Conservation (phyloP, 2,888 invertebrate species). For the Phengaris alcon region DNA sequence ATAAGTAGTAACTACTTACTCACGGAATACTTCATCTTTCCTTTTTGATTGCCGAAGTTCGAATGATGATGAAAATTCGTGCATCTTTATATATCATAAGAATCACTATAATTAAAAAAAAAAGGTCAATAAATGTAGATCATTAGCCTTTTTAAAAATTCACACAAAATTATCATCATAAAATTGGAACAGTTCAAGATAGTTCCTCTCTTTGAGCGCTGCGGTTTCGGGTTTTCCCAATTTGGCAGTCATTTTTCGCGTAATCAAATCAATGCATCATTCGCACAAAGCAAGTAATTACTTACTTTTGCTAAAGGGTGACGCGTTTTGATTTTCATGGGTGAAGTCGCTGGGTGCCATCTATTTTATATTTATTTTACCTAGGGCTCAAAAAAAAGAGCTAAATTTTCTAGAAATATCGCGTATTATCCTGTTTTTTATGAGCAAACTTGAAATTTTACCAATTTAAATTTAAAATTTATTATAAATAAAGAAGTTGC, state of each 20-base stretch:
- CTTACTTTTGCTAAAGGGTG: no score
- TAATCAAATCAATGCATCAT: no score
- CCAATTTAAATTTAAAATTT: background rate
- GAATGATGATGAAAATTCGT: slow-evolving; percentile 67
- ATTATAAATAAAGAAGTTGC: background rate
- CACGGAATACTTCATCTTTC: slow-evolving; percentile 62
- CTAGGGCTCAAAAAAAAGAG: background rate
- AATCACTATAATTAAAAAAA: slow-evolving; percentile 47
- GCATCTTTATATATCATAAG: slow-evolving; percentile 66
- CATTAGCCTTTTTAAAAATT: slow-evolving; percentile 24
- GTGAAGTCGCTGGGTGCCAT: no score
- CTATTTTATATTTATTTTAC: no score
- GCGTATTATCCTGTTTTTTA: background rate
- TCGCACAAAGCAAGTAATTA: no score
- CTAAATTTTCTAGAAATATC: background rate
- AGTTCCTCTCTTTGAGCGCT: background rate
- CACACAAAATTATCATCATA: background rate
- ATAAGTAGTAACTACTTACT: slow-evolving; percentile 44
- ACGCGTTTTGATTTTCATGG: no score
- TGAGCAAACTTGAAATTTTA: background rate
- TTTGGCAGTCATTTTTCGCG: background rate
- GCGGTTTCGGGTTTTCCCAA: background rate
- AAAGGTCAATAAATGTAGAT: slow-evolving; percentile 23
- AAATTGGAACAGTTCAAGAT: slow-evolving; percentile 2
- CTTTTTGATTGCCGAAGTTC: slow-evolving; percentile 68